These are phyloP conservation scores for Aplodontia rufa DNA, from an alignment of 2,113 vertebrate genomes.

Conservation along the genomic window DNA sequence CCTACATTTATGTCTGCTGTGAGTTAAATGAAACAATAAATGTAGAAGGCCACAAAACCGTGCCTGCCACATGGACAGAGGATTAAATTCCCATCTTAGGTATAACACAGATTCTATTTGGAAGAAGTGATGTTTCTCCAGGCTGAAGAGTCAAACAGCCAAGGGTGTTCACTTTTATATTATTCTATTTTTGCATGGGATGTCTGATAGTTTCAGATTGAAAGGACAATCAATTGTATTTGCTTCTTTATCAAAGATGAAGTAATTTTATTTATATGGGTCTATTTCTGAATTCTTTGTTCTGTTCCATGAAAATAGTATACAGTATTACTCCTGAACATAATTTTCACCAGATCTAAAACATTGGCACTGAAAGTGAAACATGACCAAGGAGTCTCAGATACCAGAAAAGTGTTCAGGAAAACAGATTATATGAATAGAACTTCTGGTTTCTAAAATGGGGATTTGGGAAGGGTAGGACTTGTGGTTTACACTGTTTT, in stretches of 20 bases:
- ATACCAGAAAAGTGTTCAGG: no score
- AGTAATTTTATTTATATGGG: neutral
- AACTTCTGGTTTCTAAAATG: no score
- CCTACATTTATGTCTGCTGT: neutral
- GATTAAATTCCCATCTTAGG: neutral
- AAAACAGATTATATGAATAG: no score
- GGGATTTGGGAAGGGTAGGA: no score
- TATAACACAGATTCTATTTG: neutral
- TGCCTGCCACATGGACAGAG: neutral
- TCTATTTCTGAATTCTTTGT: neutral
- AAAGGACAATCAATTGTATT: neutral
- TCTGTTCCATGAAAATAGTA: no score
- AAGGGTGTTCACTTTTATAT: neutral
- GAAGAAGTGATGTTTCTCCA: neutral
- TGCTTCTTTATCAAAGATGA: neutral
- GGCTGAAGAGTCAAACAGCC: neutral
- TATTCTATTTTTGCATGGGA: neutral
- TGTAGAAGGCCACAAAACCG: neutral
- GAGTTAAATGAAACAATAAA: neutral
- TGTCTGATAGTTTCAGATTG: neutral
- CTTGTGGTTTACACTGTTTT: no score
- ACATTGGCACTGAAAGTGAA: no score
- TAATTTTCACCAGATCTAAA: no score
- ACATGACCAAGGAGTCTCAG: no score
- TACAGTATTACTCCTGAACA: no score